Base-by-base conservation (phyloP, 2,113 vertebrate genomes). In the Pampusana beccarii region DNA sequence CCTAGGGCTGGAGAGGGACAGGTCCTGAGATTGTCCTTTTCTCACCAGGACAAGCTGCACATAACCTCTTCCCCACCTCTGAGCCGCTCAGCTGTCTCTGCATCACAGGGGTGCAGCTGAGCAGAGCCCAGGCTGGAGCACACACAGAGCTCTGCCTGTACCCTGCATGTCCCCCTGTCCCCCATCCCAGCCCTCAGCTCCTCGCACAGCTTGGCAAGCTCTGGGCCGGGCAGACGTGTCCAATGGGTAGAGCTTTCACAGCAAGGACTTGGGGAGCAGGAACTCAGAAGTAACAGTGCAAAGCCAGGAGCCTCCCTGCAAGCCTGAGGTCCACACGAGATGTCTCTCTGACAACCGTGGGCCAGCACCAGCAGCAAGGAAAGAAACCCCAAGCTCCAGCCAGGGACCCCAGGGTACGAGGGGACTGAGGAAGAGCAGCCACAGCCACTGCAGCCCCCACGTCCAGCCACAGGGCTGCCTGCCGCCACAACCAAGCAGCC, bases 261-360 rank as follows among this genome's bases (percentile, higher is more conserved):
- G 29, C 10, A 13, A 57, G 66, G 20, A 13, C 20, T 7, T 29
- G 62, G 19, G 42, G 26, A 71, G 5, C 0, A 0, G 38, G 51
- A 66, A 16, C 33, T 34, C 29, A 42, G 66, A 50, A 91, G 40
- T 56, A 70, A 3, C 5, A 2, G 23, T 13, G 25, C 17, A 1
- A 57, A 38, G 6, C 20, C 73, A 53, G 51, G 38, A 34, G 9
- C 16, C 4, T 31, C 40, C 24, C 16, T 7, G 2, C 0, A 0
- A 44, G 51, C 24, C 26, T 58, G 65, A n/a, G 10, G 16, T 71
- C 65, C n/a, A 53, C 19, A 13, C 60, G 23, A 65, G 17, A 31
- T 5, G 65, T 15, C 40, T 29, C 20, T 5, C 26, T 66, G 61
- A 18, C 71, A 62, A 26, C 65, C 3, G 1, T 0, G 1, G 61